phyloP scores from a whole-genome alignment of 2,888 invertebrate genomes.

The Lypha dubia region DNA sequence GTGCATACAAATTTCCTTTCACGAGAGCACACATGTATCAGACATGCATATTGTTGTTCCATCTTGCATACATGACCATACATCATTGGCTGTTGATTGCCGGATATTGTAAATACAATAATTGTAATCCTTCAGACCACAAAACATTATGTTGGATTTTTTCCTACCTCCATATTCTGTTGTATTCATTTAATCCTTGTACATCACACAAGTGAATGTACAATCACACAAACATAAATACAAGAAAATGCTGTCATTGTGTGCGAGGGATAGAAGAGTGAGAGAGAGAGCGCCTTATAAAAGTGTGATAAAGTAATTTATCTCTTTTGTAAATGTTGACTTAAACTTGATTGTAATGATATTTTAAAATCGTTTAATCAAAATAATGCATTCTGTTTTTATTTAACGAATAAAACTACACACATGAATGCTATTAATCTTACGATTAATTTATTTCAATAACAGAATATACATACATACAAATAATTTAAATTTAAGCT shows the following conservation, averaged over 20 bases:
- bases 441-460: background rate
- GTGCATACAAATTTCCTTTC: background rate
- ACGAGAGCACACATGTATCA: background rate
- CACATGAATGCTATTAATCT: background rate
- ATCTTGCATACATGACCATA: conserved; percentile 54
- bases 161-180: conserved; percentile 6
- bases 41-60: background rate
- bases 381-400: conserved; percentile 18
- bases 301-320: conserved; percentile 5
- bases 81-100: conserved; percentile 62
- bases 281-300: background rate
- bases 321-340: conserved; percentile 39
- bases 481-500: no score
- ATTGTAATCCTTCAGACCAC: conserved; percentile 69
- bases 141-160: conserved; percentile 53
- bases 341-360: conserved; percentile 56
- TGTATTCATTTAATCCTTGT: background rate
- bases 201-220: background rate
- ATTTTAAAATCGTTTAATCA: conserved; percentile 56
- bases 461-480: no score
- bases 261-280: background rate
- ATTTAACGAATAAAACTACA: background rate
- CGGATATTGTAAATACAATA: conserved; percentile 70
- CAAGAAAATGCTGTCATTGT: background rate
- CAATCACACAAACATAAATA: background rate